Conservation (phyloP, 2,888 invertebrate species). For the Chymomyza fuscimana region DNA sequence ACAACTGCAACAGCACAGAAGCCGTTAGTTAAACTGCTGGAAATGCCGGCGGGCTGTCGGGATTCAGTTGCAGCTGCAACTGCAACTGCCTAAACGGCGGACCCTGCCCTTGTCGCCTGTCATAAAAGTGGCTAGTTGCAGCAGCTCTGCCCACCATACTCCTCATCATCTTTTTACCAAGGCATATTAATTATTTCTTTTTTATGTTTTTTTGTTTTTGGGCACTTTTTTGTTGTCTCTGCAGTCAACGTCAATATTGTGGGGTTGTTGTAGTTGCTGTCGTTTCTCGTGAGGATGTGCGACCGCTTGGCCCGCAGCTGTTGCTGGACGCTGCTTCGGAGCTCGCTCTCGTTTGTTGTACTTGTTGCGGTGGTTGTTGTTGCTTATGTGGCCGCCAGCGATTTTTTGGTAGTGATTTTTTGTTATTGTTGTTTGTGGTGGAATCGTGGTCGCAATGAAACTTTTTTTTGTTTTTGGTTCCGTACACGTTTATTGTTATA, state of each 20-base stretch:
- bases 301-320: constrained; percentile 41
- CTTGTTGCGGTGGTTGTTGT: neutral
- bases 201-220: constrained; percentile 21
- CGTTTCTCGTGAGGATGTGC: constrained; percentile 58
- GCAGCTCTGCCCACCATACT: neutral
- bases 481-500: constrained; percentile 38
- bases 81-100: constrained; percentile 32
- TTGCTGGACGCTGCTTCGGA: neutral
- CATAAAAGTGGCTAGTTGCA: constrained; percentile 57
- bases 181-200: constrained; percentile 77
- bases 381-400: constrained; percentile 57
- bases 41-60: constrained; percentile 30
- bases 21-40: constrained; percentile 73
- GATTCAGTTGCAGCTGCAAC: constrained; percentile 16
- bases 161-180: constrained; percentile 44
- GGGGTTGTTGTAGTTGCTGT: constrained; percentile 55
- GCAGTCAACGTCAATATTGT: constrained; percentile 39
- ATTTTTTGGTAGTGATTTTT: constrained; percentile 67
- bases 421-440: constrained; percentile 29
- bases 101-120: constrained; percentile 72
- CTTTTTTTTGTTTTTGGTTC: constrained; percentile 53
- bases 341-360: neutral
- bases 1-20: constrained; percentile 17
- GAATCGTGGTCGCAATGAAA: constrained; percentile 71
- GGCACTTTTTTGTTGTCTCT: constrained; percentile 30